Conservation (phyloP, 2,888 invertebrate genomes). For the Ennomos erosarius region DNA sequence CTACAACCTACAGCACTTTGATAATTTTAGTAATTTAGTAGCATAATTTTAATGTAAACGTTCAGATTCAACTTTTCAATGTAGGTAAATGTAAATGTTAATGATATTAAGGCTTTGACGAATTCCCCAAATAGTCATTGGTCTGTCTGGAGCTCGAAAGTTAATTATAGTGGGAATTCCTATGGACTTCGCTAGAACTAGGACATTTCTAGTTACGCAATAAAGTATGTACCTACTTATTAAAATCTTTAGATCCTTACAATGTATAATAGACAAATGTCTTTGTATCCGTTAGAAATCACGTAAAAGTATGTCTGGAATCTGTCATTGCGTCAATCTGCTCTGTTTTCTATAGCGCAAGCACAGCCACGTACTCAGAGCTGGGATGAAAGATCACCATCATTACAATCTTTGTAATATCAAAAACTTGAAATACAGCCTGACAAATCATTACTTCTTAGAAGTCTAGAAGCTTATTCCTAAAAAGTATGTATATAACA, state of each 20-base stretch:
- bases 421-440: not conserved
- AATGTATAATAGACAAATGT: slow-evolving; percentile 21
- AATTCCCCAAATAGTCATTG: slow-evolving; percentile 2
- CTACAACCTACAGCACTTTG: too few relatives aligned
- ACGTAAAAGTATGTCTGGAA: slow-evolving; percentile 58
- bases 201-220: slow-evolving; percentile 10
- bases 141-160: slow-evolving; percentile 11
- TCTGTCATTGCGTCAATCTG: slow-evolving; percentile 60
- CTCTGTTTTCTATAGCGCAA: slow-evolving; percentile 61
- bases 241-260: slow-evolving; percentile 18
- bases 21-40: too few relatives aligned
- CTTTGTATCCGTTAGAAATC: slow-evolving; percentile 42
- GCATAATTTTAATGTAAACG: not conserved
- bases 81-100: too few relatives aligned
- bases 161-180: slow-evolving; percentile 15
- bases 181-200: slow-evolving; percentile 5
- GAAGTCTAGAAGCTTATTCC: too few relatives aligned
- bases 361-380: slow-evolving; percentile 37
- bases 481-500: too few relatives aligned
- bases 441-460: too few relatives aligned
- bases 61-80: not conserved
- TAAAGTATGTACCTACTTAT: slow-evolving; percentile 1
- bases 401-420: not conserved
- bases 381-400: not conserved
- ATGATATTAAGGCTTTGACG: slow-evolving; percentile 9